Conservation (phyloP, 2,888 invertebrate genomes). For the Agrenia bidenticulata region DNA sequence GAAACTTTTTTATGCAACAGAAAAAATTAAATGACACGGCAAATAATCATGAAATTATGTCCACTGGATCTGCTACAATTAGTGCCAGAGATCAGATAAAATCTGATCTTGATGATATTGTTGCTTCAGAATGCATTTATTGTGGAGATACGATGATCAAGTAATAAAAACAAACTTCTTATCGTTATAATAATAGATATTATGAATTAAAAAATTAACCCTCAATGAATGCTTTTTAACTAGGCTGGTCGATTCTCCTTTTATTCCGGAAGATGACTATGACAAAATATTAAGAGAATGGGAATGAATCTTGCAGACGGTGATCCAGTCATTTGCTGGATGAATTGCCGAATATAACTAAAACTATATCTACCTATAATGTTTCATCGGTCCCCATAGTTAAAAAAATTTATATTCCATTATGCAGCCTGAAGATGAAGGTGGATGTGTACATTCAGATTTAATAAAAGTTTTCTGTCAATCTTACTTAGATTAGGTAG, state of each 20-base stretch:
- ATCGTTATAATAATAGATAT: conserved; percentile 11
- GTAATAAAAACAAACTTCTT: conserved; percentile 56
- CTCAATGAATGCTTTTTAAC: conserved; percentile 53
- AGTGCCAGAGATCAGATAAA: conserved; percentile 69
- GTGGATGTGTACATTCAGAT: too few relatives aligned
- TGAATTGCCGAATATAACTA: too few relatives aligned
- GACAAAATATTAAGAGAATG: conserved; percentile 80
- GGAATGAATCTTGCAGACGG: conserved; percentile 71
- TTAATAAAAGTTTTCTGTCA: too few relatives aligned
- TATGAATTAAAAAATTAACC: too few relatives aligned
- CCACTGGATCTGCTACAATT: conserved; percentile 61
- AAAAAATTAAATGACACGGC: conserved; percentile 46
- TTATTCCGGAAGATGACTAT: conserved; percentile 79
- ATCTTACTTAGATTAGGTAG: too few relatives aligned
- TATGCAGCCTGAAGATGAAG: too few relatives aligned
- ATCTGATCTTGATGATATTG: conserved; percentile 80
- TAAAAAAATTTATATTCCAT: too few relatives aligned
- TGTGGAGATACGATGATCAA: conserved; percentile 90
- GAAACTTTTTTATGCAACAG: conserved; percentile 24
- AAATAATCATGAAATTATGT: conserved; percentile 53
- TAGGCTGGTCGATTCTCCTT: conserved; percentile 83
- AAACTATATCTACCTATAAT: too few relatives aligned
- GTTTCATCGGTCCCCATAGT: too few relatives aligned
- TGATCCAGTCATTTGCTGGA: too few relatives aligned
- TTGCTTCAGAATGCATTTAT: conserved; percentile 88